Evolutionary conservation across 2,888 invertebrate genomes (phyloP).

Genomic region (Lasioglossum zephyrum): DNA sequence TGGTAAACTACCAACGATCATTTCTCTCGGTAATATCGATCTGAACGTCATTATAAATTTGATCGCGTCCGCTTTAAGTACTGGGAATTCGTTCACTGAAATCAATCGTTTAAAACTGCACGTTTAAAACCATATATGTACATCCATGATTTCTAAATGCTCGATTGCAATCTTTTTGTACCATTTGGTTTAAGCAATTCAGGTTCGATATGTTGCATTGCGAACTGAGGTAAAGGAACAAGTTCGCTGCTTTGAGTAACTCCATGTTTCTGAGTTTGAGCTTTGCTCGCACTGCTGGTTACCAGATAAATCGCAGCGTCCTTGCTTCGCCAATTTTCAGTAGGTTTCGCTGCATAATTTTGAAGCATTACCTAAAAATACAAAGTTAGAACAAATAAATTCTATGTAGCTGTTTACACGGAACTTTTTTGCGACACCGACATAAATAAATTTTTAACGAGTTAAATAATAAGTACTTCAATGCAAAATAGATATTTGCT

Average conservation of each 20-base stretch:
- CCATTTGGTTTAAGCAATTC: conserved; percentile 92
- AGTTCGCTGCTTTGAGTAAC: conserved; percentile 96
- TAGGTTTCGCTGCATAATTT: conserved; percentile 91
- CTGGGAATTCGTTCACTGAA: conserved; percentile 94
- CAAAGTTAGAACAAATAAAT: not conserved
- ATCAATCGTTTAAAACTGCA: conserved; percentile 65
- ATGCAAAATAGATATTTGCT: too few relatives aligned
- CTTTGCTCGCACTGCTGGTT: conserved; percentile 96
- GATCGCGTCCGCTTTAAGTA: conserved; percentile 97
- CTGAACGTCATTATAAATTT: conserved; percentile 99
- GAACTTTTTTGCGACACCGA: too few relatives aligned
- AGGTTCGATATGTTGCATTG: conserved; percentile 92
- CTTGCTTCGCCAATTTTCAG: conserved; percentile 95
- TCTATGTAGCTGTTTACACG: too few relatives aligned
- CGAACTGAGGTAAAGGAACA: conserved; percentile 96
- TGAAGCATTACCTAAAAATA: conserved; percentile 88
- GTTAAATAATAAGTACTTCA: too few relatives aligned
- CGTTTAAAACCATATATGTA: not conserved
- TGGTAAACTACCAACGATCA: conserved; percentile 91
- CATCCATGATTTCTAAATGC: not conserved
- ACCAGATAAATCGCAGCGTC: conserved; percentile 98
- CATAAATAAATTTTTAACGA: too few relatives aligned
- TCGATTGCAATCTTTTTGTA: conserved; percentile 77
- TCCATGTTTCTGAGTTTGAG: conserved; percentile 94
- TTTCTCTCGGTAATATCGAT: conserved; percentile 92